Conservation (phyloP, 2,797 vertebrate genomes). For the Agapornis canus region DNA sequence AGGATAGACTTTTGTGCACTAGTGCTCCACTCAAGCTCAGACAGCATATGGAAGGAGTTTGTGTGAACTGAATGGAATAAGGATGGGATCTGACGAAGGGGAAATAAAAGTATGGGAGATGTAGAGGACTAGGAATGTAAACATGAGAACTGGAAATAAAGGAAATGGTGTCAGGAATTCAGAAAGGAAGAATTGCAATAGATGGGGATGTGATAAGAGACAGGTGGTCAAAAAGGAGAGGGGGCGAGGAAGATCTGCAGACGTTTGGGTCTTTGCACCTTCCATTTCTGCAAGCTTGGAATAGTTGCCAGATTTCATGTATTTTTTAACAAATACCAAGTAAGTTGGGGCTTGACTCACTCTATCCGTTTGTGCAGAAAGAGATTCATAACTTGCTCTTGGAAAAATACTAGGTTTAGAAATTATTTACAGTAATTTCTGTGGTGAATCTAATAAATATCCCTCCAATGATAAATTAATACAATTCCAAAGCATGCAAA, state of each 20-base stretch:
- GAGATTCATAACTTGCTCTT: neutral
- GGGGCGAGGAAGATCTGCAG: neutral
- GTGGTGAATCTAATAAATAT: neutral
- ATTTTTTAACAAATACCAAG: neutral
- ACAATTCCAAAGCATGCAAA: neutral
- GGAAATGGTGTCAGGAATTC: neutral
- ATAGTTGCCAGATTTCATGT: neutral
- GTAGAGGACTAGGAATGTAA: neutral
- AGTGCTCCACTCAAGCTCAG: neutral
- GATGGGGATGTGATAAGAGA: accelerated
- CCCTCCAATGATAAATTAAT: neutral
- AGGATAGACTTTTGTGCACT: neutral
- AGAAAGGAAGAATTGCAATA: neutral
- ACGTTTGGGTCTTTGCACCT: neutral
- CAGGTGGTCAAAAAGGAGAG: neutral
- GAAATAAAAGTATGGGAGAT: neutral
- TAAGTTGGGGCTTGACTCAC: neutral
- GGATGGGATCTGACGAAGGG: neutral
- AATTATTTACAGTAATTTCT: neutral
- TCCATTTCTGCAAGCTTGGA: neutral
- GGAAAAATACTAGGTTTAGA: neutral
- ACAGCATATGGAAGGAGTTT: neutral
- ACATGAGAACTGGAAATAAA: neutral
- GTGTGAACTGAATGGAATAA: neutral
- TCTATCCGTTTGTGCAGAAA: neutral